A percentile compares a stretch with the other conserved stretches of the same genome.
Evolutionary conservation across 2,888 invertebrate genomes (phyloP).

Genomic region (Cetonia aurata): DNA sequence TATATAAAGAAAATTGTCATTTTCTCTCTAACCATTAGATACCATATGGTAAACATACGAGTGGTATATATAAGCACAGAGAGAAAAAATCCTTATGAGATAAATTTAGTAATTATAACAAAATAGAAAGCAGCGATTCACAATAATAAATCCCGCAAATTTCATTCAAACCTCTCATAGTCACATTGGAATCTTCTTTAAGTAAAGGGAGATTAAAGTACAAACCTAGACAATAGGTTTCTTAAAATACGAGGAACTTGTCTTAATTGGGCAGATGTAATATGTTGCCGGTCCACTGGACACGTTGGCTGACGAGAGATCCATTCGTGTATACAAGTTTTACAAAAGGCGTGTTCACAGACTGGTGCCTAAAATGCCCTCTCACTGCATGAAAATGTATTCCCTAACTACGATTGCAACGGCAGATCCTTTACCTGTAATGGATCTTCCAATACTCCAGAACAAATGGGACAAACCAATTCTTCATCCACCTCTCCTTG

Average conservation of each 20-base stretch:
- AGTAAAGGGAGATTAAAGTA: slow-evolving; percentile 11
- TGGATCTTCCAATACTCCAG: slow-evolving; percentile 94
- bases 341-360: slow-evolving; percentile 97
- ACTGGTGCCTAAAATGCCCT: slow-evolving; percentile 80
- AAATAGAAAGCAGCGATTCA: no score
- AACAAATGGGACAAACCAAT: slow-evolving; percentile 95
- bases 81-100: no score
- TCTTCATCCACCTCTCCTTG: slow-evolving; percentile 97
- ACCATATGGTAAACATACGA: no score
- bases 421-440: slow-evolving; percentile 80
- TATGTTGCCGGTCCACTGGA: slow-evolving; percentile 92
- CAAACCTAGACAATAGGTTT: slow-evolving; percentile 88
- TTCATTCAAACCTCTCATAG: no score
- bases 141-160: no score
- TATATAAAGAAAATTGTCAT: no score
- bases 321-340: slow-evolving; percentile 95
- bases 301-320: slow-evolving; percentile 93
- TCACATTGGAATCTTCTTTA: slow-evolving; percentile 10
- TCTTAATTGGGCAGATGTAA: slow-evolving; percentile 89
- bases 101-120: no score
- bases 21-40: no score
- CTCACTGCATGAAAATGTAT: background rate
- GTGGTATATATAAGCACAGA: no score
- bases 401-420: background rate
- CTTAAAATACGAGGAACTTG: slow-evolving; percentile 94